A percentile compares a stretch with the other conserved stretches of the same genome.
Evolutionary conservation across 1,140 invertebrate species (phyloP).

Genomic region (Atta cephalotes): DNA sequence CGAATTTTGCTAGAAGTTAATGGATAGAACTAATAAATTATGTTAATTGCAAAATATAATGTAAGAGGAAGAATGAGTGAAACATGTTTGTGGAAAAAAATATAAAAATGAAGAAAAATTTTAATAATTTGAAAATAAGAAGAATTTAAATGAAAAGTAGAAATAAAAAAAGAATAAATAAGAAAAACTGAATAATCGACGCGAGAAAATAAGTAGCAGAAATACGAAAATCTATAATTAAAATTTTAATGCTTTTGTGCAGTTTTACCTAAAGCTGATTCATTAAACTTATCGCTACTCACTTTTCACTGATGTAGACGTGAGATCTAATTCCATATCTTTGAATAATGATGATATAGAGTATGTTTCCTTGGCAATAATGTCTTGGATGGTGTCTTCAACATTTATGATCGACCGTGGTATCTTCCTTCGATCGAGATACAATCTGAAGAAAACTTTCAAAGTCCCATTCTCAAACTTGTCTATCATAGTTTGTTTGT

Average conservation of each 20-base stretch:
- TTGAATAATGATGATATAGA: slow-evolving; percentile 89
- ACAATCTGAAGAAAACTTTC: slow-evolving; percentile 91
- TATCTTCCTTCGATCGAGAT: slow-evolving; percentile 92
- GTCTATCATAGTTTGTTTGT: slow-evolving; percentile 89
- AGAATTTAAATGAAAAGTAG: background rate
- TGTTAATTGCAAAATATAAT: background rate
- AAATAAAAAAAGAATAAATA: background rate
- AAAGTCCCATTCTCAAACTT: slow-evolving; percentile 90
- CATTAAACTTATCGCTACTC: slow-evolving; percentile 71
- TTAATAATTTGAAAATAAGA: background rate
- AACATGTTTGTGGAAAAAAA: no score
- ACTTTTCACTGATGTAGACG: slow-evolving; percentile 89
- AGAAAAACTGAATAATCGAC: background rate
- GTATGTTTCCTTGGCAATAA: slow-evolving; percentile 89
- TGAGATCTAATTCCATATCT: slow-evolving; percentile 89
- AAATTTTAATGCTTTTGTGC: background rate
- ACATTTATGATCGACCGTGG: slow-evolving; percentile 89
- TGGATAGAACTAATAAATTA: no score
- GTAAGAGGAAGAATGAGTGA: background rate
- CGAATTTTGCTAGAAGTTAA: background rate
- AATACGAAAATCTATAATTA: background rate
- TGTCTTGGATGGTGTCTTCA: slow-evolving; percentile 89
- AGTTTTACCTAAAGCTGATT: background rate
- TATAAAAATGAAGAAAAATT: background rate
- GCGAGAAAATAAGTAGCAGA: background rate